Conservation (phyloP, 2,888 invertebrate genomes). For the Acronicta leporina region DNA sequence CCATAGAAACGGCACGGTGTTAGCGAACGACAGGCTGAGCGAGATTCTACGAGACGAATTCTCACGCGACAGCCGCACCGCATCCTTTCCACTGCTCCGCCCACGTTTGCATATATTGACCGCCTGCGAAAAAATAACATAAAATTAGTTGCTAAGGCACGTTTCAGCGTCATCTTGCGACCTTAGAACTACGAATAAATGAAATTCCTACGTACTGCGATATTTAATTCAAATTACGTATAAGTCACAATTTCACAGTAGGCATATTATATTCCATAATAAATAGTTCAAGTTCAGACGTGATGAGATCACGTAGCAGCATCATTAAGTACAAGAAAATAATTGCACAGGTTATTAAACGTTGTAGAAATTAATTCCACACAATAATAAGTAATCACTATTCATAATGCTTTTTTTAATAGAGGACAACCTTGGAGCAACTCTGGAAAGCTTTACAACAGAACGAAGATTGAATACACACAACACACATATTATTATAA, state of each 20-base stretch:
- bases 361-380: conserved; percentile 41
- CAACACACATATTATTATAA: background rate
- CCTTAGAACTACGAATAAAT: conserved; percentile 24
- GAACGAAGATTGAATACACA: conserved; percentile 4
- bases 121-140: conserved; percentile 17
- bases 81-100: conserved; percentile 54
- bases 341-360: conserved; percentile 45
- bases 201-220: conserved; percentile 11
- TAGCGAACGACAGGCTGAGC: conserved; percentile 54
- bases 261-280: conserved; percentile 21
- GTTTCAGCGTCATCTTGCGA: conserved; percentile 19
- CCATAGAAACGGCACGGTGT: conserved; percentile 56
- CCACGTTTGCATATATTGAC: conserved; percentile 50
- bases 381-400: conserved; percentile 26
- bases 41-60: conserved; percentile 65
- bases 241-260: conserved; percentile 24
- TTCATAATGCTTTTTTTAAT: conserved; percentile 14
- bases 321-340: conserved; percentile 59
- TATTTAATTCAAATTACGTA: conserved; percentile 14
- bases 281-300: conserved; percentile 58
- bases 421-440: conserved; percentile 25
- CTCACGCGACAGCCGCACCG: conserved; percentile 62
- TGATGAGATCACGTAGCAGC: conserved; percentile 66
- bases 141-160: conserved; percentile 12
- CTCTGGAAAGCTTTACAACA: conserved; percentile 20